These are phyloP conservation scores for Paralichthys olivaceus DNA, from an alignment of 2,113 vertebrate species.

Conservation along the genomic window DNA sequence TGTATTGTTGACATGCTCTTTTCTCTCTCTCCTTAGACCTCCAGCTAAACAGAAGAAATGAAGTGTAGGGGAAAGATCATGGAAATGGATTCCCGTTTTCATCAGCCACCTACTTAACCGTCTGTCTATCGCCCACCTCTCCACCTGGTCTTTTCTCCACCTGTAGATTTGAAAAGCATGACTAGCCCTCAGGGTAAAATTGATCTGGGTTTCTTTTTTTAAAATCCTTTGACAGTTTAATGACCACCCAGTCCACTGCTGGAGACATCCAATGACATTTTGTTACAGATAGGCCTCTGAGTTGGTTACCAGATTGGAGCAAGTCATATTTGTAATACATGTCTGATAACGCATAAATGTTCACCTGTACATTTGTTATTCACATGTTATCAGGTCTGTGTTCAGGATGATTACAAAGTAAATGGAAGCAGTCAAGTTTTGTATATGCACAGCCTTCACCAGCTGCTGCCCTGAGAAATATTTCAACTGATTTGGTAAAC, in stretches of 20 bases:
- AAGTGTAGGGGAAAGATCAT: slow-evolving; percentile 1
- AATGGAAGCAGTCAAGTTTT: no score
- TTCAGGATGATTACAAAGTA: no score
- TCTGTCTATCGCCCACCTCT: not conserved
- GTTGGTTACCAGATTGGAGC: not conserved
- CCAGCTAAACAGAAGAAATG: slow-evolving; percentile 88
- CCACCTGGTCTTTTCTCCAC: not conserved
- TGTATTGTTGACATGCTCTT: not conserved
- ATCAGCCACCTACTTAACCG: not conserved
- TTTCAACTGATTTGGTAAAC: not conserved
- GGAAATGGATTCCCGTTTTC: not conserved
- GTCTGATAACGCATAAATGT: not conserved
- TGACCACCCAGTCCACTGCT: not conserved
- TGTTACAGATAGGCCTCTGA: not conserved
- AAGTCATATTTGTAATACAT: not conserved
- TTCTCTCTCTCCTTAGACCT: slow-evolving; percentile 76
- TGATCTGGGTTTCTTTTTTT: not conserved
- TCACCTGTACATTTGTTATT: not conserved
- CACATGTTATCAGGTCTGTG: not conserved
- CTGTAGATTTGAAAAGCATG: not conserved
- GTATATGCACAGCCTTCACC: not conserved
- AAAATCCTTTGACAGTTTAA: not conserved
- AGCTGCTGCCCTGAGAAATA: not conserved
- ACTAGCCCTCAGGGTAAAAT: not conserved
- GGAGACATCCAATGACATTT: not conserved